These are phyloP conservation scores for Hypsopygia costalis DNA, from an alignment of 2,888 invertebrate genomes.

Conservation along the genomic window DNA sequence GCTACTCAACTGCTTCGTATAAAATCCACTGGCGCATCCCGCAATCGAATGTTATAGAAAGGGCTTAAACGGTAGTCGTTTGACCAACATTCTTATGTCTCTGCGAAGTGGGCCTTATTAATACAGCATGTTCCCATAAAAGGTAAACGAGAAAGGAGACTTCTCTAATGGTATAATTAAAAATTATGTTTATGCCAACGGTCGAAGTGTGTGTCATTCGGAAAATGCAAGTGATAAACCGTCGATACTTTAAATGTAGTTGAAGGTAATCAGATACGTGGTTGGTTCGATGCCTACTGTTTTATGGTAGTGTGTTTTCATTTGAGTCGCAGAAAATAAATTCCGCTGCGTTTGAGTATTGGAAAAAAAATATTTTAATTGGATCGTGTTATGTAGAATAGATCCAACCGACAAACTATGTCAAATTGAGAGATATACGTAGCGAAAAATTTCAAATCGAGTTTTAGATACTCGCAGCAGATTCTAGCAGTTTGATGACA, in stretches of 20 bases:
- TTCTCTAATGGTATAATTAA: constrained; percentile 12
- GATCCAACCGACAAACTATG: too few relatives aligned
- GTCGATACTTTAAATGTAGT: background rate
- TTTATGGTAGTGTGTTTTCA: too few relatives aligned
- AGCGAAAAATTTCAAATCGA: too few relatives aligned
- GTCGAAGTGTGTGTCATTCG: background rate
- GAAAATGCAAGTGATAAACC: background rate
- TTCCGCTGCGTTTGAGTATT: too few relatives aligned
- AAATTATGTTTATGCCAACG: constrained; percentile 8
- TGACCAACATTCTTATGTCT: background rate
- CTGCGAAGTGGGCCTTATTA: background rate
- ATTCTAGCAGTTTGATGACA: too few relatives aligned
- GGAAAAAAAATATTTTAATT: too few relatives aligned
- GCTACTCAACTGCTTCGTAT: background rate
- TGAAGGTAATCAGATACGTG: too few relatives aligned
- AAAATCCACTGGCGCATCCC: background rate
- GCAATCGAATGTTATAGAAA: background rate
- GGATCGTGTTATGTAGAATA: too few relatives aligned
- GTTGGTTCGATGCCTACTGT: too few relatives aligned
- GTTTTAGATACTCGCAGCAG: too few relatives aligned
- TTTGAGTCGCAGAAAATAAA: too few relatives aligned
- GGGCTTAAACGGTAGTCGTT: background rate
- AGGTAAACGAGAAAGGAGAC: constrained; percentile 6
- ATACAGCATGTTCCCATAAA: background rate
- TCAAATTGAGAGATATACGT: too few relatives aligned